Percentiles rank a stretch among this genome's conserved stretches.
phyloP scores from a whole-genome alignment of 2,888 invertebrate genomes.

The Venustoraphidia nigricollis region DNA sequence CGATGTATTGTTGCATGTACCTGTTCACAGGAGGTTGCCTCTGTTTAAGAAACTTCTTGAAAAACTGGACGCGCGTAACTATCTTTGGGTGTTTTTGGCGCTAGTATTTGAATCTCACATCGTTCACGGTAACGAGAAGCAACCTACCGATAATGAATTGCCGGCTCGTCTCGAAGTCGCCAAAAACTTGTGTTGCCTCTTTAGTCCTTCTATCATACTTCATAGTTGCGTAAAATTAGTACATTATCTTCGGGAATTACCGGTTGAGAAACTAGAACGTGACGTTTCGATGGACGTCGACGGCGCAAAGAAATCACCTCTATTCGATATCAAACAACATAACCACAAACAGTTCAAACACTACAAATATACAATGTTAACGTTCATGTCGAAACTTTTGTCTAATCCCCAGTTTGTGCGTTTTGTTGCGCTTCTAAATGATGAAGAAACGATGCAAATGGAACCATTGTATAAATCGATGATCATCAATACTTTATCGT shows the following conservation, averaged over 20 bases:
- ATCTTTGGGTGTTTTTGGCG: slow-evolving; percentile 56
- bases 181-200: slow-evolving; percentile 47
- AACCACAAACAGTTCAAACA: slow-evolving; percentile 65
- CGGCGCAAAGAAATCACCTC: slow-evolving; percentile 26
- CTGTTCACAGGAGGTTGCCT: slow-evolving; percentile 74
- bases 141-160: slow-evolving; percentile 28
- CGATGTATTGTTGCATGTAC: slow-evolving; percentile 80
- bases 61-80: slow-evolving; percentile 46
- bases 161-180: slow-evolving; percentile 50
- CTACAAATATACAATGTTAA: slow-evolving; percentile 66
- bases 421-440: slow-evolving; percentile 37
- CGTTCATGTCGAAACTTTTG: slow-evolving; percentile 54
- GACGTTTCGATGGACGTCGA: slow-evolving; percentile 30
- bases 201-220: slow-evolving; percentile 44
- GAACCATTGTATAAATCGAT: slow-evolving; percentile 50
- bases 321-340: slow-evolving; percentile 47
- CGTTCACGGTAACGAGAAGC: slow-evolving; percentile 31
- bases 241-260: slow-evolving; percentile 47
- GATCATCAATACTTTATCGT: slow-evolving; percentile 50
- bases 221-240: slow-evolving; percentile 50
- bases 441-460: slow-evolving; percentile 32
- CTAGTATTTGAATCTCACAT: slow-evolving; percentile 59
- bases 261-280: slow-evolving; percentile 38
- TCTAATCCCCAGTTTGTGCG: slow-evolving; percentile 53
- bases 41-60: slow-evolving; percentile 66